These are phyloP conservation scores for Parnassius mnemosyne DNA, from an alignment of 2,888 invertebrate genomes.

Conservation along the genomic window DNA sequence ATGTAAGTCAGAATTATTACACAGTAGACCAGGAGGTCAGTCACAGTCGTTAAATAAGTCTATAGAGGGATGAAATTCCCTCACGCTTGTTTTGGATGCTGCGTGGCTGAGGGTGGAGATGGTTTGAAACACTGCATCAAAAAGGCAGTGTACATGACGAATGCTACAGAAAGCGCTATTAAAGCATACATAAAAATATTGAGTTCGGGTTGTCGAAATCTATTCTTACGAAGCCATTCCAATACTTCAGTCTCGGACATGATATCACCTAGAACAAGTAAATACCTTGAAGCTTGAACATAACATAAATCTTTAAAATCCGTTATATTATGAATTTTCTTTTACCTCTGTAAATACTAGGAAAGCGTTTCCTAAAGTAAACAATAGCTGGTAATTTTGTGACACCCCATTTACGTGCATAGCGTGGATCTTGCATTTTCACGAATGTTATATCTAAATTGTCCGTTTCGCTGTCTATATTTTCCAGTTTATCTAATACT, in stretches of 20 bases:
- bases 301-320: too few relatives aligned
- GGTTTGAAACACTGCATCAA: slow-evolving; percentile 93
- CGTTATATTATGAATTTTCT: background rate
- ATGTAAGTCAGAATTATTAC: slow-evolving; percentile 15
- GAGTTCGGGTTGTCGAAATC: slow-evolving; percentile 94
- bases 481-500: slow-evolving; percentile 93
- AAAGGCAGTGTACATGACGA: slow-evolving; percentile 94
- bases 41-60: slow-evolving; percentile 18
- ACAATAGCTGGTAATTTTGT: slow-evolving; percentile 94
- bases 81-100: slow-evolving; percentile 86
- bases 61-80: slow-evolving; percentile 27
- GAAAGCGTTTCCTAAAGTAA: slow-evolving; percentile 94
- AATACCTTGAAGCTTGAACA: background rate
- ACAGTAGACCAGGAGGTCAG: slow-evolving; percentile 18
- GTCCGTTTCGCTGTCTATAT: slow-evolving; percentile 96
- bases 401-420: slow-evolving; percentile 96
- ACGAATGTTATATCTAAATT: slow-evolving; percentile 96
- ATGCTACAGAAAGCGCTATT: slow-evolving; percentile 91
- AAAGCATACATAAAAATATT: slow-evolving; percentile 97
- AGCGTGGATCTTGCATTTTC: slow-evolving; percentile 94
- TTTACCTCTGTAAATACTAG: slow-evolving; percentile 93
- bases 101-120: slow-evolving; percentile 81
- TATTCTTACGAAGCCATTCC: slow-evolving; percentile 95
- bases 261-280: slow-evolving; percentile 84
- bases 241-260: slow-evolving; percentile 91